Conservation (phyloP, 2,888 invertebrate species). For the Zaprionus bogoriensis region DNA sequence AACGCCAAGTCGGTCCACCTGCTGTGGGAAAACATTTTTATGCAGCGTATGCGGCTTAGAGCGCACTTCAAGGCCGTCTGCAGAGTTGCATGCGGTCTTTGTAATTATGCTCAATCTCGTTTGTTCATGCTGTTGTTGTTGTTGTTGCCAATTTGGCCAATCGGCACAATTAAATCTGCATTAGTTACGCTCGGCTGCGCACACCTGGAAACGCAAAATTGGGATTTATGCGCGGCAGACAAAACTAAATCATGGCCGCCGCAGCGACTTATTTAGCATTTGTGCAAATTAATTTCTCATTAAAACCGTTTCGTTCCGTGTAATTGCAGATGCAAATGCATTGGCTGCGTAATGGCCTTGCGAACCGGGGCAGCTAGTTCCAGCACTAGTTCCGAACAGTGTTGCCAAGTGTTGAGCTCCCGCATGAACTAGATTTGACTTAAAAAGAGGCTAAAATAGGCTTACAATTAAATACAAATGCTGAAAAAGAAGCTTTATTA, state of each 20-base stretch:
- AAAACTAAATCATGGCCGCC: slow-evolving; percentile 10
- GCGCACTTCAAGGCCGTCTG: background rate
- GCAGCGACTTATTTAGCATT: slow-evolving; percentile 46
- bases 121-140: slow-evolving; percentile 8
- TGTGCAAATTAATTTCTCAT: slow-evolving; percentile 69
- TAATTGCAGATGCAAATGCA: slow-evolving; percentile 65
- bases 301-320: slow-evolving; percentile 63
- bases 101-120: background rate
- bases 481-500: too few relatives aligned
- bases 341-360: slow-evolving; percentile 25
- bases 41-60: background rate
- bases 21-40: background rate
- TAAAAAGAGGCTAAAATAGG: too few relatives aligned
- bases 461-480: too few relatives aligned
- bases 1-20: too few relatives aligned
- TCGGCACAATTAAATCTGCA: slow-evolving; percentile 49
- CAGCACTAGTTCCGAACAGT: background rate
- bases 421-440: too few relatives aligned
- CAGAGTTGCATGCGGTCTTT: background rate
- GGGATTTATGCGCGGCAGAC: slow-evolving; percentile 8
- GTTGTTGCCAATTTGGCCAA: slow-evolving; percentile 4
- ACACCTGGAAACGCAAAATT: slow-evolving; percentile 24
- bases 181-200: slow-evolving; percentile 21
- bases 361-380: slow-evolving; percentile 7
- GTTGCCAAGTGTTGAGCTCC: too few relatives aligned